Percentiles rank a stretch among this genome's conserved stretches.
phyloP scores from a whole-genome alignment of 2,113 vertebrate species.

The Telmatochromis brichardi region DNA sequence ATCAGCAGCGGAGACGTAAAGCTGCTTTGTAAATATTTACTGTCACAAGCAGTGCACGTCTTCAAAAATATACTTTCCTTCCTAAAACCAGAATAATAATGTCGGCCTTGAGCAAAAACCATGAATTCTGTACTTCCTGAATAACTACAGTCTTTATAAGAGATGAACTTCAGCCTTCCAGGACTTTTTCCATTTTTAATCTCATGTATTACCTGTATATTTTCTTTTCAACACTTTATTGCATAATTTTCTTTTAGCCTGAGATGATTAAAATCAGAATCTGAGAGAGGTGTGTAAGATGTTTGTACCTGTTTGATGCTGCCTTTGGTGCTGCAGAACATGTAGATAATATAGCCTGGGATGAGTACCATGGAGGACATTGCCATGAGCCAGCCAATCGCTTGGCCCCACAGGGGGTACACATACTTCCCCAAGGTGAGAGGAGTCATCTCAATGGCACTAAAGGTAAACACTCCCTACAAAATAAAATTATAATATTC shows the following conservation, averaged over 20 bases:
- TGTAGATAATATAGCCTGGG: conserved; percentile 80
- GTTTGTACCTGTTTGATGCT: conserved; percentile 55
- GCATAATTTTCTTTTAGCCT: background rate
- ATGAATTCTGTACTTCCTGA: background rate
- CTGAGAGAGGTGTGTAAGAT: background rate
- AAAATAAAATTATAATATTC: background rate
- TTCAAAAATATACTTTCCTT: background rate
- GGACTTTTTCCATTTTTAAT: background rate
- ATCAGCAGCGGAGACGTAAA: background rate
- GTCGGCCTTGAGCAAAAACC: background rate
- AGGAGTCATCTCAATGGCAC: conserved; percentile 86
- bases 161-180: background rate
- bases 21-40: background rate
- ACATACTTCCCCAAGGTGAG: conserved; percentile 80
- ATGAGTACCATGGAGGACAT: conserved; percentile 85
- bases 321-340: conserved; percentile 75
- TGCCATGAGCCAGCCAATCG: conserved; percentile 83
- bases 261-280: background rate
- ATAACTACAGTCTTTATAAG: background rate
- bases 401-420: conserved; percentile 84
- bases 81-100: background rate
- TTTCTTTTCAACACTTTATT: background rate
- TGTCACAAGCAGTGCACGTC: background rate
- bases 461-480: conserved; percentile 83
- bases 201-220: background rate